A percentile compares a stretch with the other conserved stretches of the same genome.
Conservation (phyloP, 2,797 vertebrate species). For the Anomalospiza imberbis region DNA sequence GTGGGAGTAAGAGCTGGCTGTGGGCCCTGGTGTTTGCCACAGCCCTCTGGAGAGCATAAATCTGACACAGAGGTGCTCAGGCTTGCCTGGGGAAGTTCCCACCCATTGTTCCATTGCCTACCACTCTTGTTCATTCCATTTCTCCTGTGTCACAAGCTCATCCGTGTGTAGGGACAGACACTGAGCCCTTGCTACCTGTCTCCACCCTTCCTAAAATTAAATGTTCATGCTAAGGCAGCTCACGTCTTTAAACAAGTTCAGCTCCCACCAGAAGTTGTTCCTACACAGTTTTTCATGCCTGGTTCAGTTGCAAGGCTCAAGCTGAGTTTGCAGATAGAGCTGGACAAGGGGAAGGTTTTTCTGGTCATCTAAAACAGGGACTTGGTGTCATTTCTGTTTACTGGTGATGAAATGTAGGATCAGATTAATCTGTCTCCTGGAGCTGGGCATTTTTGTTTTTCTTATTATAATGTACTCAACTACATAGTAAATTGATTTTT, state of each 20-base stretch:
- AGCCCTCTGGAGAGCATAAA: neutral
- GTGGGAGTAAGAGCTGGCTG: conserved; percentile 23
- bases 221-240: neutral
- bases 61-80: neutral
- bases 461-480: neutral
- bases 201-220: neutral
- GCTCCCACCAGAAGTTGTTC: neutral
- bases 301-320: neutral
- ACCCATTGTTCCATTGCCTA: neutral
- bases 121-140: accelerated
- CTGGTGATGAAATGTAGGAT: neutral
- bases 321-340: neutral
- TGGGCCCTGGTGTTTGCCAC: neutral
- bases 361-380: neutral
- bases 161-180: neutral
- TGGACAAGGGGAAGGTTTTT: neutral
- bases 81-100: neutral
- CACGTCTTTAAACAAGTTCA: accelerated
- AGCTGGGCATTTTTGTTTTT: neutral
- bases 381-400: neutral
- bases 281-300: neutral
- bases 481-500: neutral
- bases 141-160: neutral
- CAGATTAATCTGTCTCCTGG: neutral
- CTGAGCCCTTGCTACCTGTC: neutral